phyloP scores from a whole-genome alignment of 2,113 vertebrate species.

The Prochilodus magdalenae region DNA sequence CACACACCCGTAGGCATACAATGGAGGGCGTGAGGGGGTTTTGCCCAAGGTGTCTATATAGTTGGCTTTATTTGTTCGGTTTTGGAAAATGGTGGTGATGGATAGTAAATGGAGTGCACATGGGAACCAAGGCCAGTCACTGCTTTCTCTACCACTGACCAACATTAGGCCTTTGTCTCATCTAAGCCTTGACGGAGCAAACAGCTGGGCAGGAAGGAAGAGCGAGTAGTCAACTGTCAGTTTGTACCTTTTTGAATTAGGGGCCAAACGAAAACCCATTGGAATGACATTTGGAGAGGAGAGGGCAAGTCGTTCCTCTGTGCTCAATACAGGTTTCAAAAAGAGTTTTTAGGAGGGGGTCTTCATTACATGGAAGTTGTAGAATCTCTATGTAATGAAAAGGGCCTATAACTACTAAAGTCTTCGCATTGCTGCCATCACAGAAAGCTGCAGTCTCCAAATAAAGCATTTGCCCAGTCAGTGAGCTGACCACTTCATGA shows the following conservation, averaged over 20 bases:
- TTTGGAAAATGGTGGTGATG: constrained; percentile 33
- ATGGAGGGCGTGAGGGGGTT: background rate
- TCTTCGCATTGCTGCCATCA: too few relatives aligned
- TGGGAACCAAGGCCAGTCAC: constrained; percentile 38
- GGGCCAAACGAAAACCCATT: background rate
- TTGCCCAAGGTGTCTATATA: constrained; percentile 4
- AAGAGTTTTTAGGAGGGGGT: background rate
- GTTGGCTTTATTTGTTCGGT: constrained; percentile 33
- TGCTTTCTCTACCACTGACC: constrained; percentile 41
- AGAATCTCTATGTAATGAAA: too few relatives aligned
- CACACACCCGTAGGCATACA: constrained; percentile 14
- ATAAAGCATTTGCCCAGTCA: too few relatives aligned
- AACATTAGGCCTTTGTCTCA: constrained; percentile 47
- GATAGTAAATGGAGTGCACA: constrained; percentile 53
- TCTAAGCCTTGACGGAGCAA: background rate
- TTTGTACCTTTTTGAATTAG: constrained; percentile 5
- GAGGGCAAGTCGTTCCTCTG: background rate
- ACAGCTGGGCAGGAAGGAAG: constrained; percentile 36
- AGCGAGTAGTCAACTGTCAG: background rate
- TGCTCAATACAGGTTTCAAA: background rate
- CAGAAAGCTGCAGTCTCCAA: too few relatives aligned
- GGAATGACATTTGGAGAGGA: background rate
- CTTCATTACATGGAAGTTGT: too few relatives aligned
- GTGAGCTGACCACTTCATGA: too few relatives aligned
- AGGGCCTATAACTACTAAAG: too few relatives aligned